Conservation (phyloP, 1,140 invertebrate genomes). For the Wiebesia pumilae region DNA sequence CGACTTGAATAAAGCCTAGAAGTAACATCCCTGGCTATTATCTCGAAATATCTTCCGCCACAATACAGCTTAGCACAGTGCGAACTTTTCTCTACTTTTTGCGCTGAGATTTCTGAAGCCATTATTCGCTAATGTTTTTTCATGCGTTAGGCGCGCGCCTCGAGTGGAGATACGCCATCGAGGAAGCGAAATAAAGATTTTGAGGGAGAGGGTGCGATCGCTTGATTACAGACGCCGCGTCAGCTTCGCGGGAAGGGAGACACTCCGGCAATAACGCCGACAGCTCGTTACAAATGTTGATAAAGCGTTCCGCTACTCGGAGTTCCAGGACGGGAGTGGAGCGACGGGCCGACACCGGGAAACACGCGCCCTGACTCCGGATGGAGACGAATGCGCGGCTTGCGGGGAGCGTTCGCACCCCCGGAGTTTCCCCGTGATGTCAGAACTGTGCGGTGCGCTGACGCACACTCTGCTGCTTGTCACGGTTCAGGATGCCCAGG, state of each 20-base stretch:
- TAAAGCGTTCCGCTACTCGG: slow-evolving; percentile 62
- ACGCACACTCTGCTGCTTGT: neutral
- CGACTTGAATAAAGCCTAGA: too few relatives aligned
- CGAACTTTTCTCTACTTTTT: too few relatives aligned
- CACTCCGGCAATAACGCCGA: slow-evolving; percentile 69
- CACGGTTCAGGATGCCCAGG: neutral
- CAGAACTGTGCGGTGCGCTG: neutral
- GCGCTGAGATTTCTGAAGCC: too few relatives aligned
- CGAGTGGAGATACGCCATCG: too few relatives aligned
- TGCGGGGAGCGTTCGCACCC: neutral
- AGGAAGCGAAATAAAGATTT: too few relatives aligned
- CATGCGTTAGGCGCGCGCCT: too few relatives aligned
- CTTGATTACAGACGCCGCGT: slow-evolving; percentile 72
- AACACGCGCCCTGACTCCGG: neutral
- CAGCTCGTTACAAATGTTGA: slow-evolving; percentile 72
- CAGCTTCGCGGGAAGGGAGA: slow-evolving; percentile 62
- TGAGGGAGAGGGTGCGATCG: slow-evolving; percentile 57
- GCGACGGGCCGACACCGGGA: neutral
- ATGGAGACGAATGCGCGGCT: slow-evolving; percentile 9
- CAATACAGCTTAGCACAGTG: too few relatives aligned
- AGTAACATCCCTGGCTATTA: too few relatives aligned
- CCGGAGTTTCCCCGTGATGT: neutral
- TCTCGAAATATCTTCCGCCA: too few relatives aligned
- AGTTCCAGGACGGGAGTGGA: neutral
- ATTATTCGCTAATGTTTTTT: too few relatives aligned